Percentiles rank a stretch among this genome's conserved stretches.
Conservation (phyloP, 2,113 vertebrate genomes). For the Merops nubicus region DNA sequence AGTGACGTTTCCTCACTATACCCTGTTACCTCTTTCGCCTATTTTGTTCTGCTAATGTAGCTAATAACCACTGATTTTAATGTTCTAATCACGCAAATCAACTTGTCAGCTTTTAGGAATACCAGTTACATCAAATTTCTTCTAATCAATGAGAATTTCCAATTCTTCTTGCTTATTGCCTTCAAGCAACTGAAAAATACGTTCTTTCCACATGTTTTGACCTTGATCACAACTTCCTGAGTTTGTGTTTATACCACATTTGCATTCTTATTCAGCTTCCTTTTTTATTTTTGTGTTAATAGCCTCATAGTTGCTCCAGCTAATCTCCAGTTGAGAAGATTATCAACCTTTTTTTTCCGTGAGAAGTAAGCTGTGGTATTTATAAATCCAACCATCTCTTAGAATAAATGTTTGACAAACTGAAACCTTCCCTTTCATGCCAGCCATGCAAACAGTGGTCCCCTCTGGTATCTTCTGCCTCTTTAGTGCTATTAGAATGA, state of each 20-base stretch:
- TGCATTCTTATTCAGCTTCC: background rate
- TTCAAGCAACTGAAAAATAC: background rate
- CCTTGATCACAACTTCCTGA: background rate
- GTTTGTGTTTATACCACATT: background rate
- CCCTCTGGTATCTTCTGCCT: background rate
- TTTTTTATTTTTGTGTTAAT: background rate
- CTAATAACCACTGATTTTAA: constrained; percentile 4
- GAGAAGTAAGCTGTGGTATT: background rate
- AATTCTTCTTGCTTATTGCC: background rate
- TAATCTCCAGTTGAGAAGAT: constrained; percentile 28
- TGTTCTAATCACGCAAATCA: constrained; percentile 11
- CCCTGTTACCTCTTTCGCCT: background rate
- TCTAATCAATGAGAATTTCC: constrained; percentile 8
- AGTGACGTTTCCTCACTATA: background rate
- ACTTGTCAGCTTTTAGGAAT: background rate
- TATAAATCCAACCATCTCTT: background rate
- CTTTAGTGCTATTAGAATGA: background rate
- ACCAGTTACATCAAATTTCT: background rate
- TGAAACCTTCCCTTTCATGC: background rate
- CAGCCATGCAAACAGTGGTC: background rate
- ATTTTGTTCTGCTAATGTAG: background rate
- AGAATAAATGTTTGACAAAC: background rate
- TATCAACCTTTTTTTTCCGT: background rate
- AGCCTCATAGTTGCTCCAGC: background rate
- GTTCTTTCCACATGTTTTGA: background rate